Evolutionary conservation across 2,797 vertebrate species (phyloP), one percentile per base, ranked within the genome.

Genomic region (Clangula hyemalis): DNA sequence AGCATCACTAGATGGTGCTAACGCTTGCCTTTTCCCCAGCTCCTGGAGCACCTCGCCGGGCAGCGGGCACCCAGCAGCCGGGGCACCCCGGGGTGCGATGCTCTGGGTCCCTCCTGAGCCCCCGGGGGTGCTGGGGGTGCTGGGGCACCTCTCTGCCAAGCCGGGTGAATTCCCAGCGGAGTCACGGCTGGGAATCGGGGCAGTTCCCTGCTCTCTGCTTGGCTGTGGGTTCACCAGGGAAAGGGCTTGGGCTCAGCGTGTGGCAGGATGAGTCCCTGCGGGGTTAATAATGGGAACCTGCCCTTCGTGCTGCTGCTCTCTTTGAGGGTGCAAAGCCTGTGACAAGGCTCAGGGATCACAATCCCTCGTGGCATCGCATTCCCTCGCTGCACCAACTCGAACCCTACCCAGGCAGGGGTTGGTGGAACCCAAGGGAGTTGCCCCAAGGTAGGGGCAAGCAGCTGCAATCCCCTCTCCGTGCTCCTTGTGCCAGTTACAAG

Each of bases 1-100:
- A 2, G 61, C 78, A 95, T 95, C 96, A 96, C 96, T 97, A 97
- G 96, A 64, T 96, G 95, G 96, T 95, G 96, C 96, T 97, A 86
- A 89, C 34, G 95, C 28, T 83, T 85, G 87, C 13, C 9, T 97
- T 96, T 96, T 96, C 60, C 78, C 30, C 2, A 49, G 86, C 74
- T 81, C 8, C 85, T 0, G 36, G 8, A 57, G 80, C 78, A 3
- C 25, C n/a, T 24, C 51, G 92, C 90, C 43, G 84, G 54, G 30
- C 68, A 53, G 24, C 25, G 57, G 47, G 79, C 7, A 5, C 16
- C 53, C 53, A 17, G 53, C 17, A 18, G 53, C 28, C 21, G 61
- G 47, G 47, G 47, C 39, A 41, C 28, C 49, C 39, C 20, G 12
- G 19, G 41, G 39, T 6, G 62, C 41, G 85, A 61, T 82, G 91